Evolutionary conservation across 2,113 vertebrate species (phyloP).

Genomic region (Nothocercus julius): DNA sequence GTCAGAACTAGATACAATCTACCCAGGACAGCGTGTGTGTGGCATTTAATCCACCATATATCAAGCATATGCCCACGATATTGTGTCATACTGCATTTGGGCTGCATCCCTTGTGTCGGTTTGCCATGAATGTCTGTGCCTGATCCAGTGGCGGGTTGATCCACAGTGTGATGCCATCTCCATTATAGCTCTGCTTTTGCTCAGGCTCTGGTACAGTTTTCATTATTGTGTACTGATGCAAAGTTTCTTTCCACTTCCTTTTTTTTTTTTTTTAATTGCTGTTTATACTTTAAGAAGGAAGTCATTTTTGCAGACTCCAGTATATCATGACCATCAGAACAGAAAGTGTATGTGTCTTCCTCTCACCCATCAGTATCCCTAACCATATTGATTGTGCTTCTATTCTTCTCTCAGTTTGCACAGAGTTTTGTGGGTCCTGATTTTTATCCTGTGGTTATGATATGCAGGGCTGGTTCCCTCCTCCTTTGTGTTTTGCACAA

Average conservation of each 20-base stretch:
- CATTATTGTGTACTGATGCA: constrained; percentile 32
- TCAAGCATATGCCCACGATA: constrained; percentile 50
- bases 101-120: constrained; percentile 45
- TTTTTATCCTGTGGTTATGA: background rate
- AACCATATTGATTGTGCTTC: background rate
- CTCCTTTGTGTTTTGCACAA: background rate
- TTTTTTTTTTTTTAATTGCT: background rate
- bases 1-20: constrained; percentile 61
- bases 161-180: constrained; percentile 58
- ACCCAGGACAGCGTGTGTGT: constrained; percentile 57
- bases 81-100: constrained; percentile 40
- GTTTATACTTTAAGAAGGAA: background rate
- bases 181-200: constrained; percentile 37
- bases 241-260: constrained; percentile 24
- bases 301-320: background rate
- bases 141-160: constrained; percentile 53
- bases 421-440: background rate
- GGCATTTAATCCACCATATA: constrained; percentile 63
- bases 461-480: background rate
- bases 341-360: background rate
- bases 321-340: background rate
- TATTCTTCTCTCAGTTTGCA: background rate
- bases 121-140: constrained; percentile 39
- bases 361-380: background rate
- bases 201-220: constrained; percentile 39